Evolutionary conservation across 2,888 invertebrate species (phyloP), one percentile per base, ranked within the genome.

Genomic region (Limnephilus rhombicus): DNA sequence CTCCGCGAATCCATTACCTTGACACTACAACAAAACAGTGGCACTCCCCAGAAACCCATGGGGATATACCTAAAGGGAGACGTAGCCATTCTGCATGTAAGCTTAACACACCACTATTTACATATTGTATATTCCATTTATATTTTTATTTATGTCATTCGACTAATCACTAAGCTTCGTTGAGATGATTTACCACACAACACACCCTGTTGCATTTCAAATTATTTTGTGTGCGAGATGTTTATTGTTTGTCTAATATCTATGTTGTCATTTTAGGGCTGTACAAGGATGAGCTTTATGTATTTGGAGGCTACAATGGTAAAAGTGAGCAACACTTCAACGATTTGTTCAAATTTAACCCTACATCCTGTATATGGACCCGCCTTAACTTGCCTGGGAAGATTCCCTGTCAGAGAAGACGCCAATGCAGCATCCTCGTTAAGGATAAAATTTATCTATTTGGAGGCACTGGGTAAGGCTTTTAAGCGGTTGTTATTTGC

Each of bases 31-130:
- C 97, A 45, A 96, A 97, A 92, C 96, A 96, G 90, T 99, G 99
- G 99, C 95, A 96, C 94, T 96, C 95, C 3, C 91, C 91, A 18
- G 91, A 91, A 37, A 68, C 90, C 34, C 85, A 11, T 1, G 98
- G 98, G 3, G 96, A 96, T 89, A 96, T 97, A 94, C 99, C 99
- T 4, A 96, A 97, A 91, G 98, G 99, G 80, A 96, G 99, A 93
- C 96, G 99, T 88, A 99, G 98, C 95, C 99, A 99, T 96, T 99
- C 99, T 93, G 98, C 98, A 94, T 99, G 98, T 98, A 96, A 97
- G 97, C 95, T 68, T n/a, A 68, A 68, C 24, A 68, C 68, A 68
- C 24, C 68, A 24, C 68, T n/a, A 9, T 68, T 24, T 24, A 45
- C 45, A 49, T 15, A 24, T 68, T 24, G 68, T 68, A 7, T 24